Base-by-base conservation (phyloP, 2,113 vertebrate species). In the Nothobranchius furzeri region DNA sequence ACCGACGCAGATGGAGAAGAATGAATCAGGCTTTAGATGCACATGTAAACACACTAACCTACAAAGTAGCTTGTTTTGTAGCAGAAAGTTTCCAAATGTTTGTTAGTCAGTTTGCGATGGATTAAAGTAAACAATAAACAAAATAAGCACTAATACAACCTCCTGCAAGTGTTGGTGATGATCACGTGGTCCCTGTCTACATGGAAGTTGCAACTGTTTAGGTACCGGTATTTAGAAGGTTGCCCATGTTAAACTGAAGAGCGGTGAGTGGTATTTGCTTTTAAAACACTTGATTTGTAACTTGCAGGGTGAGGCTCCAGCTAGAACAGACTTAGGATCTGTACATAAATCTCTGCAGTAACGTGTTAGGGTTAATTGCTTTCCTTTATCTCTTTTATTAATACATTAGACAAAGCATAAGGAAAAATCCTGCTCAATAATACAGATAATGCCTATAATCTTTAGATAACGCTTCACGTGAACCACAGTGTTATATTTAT, bases 151-250 rank as follows among this genome's bases (percentile, higher is more conserved):
- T 20, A 49, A 46, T 49, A 12, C 4, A 4, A 14, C 12, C 9
- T 64, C 48, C 78, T 42, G 42, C 59, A 47, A 60, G 56, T 65
- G 69, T 60, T 47, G 73, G 81, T 64, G 12, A 61, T 35, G 30
- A 30, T 4, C 30, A 30, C 30, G 4, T 43, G 56, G 60, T 65
- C 66, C 63, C 73, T 15, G 13, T 69, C 30, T 13, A 13, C 53
- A 55, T 60, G 30, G 4, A 74, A 70, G 85, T 83, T 72, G 64
- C 78, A 80, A 73, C 61, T 83, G 70, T 79, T 88, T 64, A 76
- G 59, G 37, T 20, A 20, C 20, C 20, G 20, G 20, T 37, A 79
- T 85, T 89, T 92, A 79, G 90, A 83, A 91, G 78, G 51, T 24
- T 37, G 60, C 45, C 17, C 50, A 49, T 73, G 82, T 75, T 56